phyloP scores from a whole-genome alignment of 2,113 vertebrate genomes.

The Spheniscus mendiculus region DNA sequence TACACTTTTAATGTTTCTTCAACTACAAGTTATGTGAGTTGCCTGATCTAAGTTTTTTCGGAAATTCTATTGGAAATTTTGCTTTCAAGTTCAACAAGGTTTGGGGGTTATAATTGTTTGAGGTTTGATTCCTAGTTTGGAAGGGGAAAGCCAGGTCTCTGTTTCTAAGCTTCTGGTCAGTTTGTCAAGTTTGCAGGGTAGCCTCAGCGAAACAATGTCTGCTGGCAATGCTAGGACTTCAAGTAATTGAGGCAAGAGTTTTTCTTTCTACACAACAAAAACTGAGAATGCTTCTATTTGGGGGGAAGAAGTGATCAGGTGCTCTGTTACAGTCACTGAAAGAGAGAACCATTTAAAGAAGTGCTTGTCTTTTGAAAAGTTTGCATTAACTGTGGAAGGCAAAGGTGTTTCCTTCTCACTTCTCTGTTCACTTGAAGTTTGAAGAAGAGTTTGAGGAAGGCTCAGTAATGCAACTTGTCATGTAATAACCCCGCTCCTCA shows the following conservation, averaged over 20 bases:
- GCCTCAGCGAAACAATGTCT: accelerated
- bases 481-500: background rate
- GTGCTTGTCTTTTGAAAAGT: background rate
- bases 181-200: background rate
- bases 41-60: background rate
- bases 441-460: background rate
- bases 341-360: background rate
- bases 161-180: background rate
- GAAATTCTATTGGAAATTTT: background rate
- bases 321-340: background rate
- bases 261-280: background rate
- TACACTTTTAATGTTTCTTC: accelerated
- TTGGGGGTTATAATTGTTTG: background rate
- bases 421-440: background rate
- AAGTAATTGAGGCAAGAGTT: background rate
- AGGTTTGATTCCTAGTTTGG: background rate
- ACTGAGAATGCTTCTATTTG: accelerated
- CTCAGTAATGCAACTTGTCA: accelerated
- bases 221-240: background rate
- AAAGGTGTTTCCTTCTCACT: background rate
- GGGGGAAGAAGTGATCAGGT: accelerated
- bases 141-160: background rate
- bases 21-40: background rate
- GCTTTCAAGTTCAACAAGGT: accelerated
- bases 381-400: background rate